Evolutionary conservation across 2,113 vertebrate genomes (phyloP).

Genomic region (Cathartes aura): DNA sequence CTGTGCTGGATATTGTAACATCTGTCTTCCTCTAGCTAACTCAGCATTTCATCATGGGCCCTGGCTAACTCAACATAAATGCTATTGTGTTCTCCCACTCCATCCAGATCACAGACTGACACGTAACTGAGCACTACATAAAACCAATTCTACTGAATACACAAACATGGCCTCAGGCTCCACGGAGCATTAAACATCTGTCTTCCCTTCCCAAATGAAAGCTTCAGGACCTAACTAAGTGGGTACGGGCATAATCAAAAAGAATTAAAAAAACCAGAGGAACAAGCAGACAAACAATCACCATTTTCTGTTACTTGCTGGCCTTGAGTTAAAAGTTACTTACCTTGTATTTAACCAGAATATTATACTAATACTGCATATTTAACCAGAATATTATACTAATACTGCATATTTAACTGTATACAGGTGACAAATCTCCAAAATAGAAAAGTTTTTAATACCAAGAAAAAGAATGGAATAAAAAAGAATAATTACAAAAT

Average conservation of each 20-base stretch:
- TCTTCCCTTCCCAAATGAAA: background rate
- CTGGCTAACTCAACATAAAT: background rate
- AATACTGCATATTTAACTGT: background rate
- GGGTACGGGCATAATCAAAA: background rate
- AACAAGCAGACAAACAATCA: background rate
- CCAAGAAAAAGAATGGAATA: background rate
- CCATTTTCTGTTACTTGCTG: background rate
- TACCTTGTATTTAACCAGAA: background rate
- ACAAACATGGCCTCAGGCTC: background rate
- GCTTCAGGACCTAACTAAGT: background rate
- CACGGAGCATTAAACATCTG: background rate
- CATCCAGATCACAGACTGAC: background rate
- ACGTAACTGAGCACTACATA: background rate
- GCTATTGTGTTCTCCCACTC: background rate
- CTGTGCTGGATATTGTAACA: background rate
- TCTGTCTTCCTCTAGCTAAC: background rate
- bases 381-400: background rate
- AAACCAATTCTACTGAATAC: background rate
- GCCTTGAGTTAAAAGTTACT: background rate
- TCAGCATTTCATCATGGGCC: background rate
- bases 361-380: background rate
- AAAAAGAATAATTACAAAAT: background rate
- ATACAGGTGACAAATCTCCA: background rate
- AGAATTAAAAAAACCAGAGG: background rate
- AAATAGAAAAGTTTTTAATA: background rate